These are phyloP conservation scores for Patella caerulea DNA, from an alignment of 2,888 invertebrate species.

Conservation along the genomic window DNA sequence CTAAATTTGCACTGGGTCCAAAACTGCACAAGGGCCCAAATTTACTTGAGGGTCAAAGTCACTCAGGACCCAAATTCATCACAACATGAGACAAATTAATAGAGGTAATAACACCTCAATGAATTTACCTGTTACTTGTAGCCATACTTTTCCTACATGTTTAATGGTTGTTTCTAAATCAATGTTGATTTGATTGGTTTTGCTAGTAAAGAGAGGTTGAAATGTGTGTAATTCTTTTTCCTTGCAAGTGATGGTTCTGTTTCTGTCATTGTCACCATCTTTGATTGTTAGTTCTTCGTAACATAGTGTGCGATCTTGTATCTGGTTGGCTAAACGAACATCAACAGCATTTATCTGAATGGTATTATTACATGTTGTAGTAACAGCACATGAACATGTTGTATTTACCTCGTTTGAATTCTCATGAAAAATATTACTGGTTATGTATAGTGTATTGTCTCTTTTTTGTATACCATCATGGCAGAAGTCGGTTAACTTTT, in stretches of 20 bases:
- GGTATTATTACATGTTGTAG: slow-evolving; percentile 18
- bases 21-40: too few relatives aligned
- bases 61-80: too few relatives aligned
- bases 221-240: slow-evolving; percentile 10
- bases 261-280: slow-evolving; percentile 3
- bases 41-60: too few relatives aligned
- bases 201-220: slow-evolving; percentile 8
- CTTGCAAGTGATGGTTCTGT: slow-evolving; percentile 15
- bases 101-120: too few relatives aligned
- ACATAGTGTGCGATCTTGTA: neutral
- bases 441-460: slow-evolving; percentile 11
- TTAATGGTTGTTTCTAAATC: slow-evolving; percentile 4
- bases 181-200: neutral
- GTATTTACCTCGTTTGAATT: slow-evolving; percentile 12
- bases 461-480: slow-evolving; percentile 15
- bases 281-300: slow-evolving; percentile 9
- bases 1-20: too few relatives aligned
- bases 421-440: slow-evolving; percentile 17
- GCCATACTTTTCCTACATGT: slow-evolving; percentile 20
- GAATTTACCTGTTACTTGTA: slow-evolving; percentile 16
- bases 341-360: slow-evolving; percentile 22
- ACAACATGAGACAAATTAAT: too few relatives aligned
- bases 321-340: slow-evolving; percentile 1
- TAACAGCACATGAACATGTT: slow-evolving; percentile 15
- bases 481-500: slow-evolving; percentile 15